These are phyloP conservation scores for Lepeophtheirus nordmannii DNA, from an alignment of 2,888 invertebrate species.

Conservation along the genomic window DNA sequence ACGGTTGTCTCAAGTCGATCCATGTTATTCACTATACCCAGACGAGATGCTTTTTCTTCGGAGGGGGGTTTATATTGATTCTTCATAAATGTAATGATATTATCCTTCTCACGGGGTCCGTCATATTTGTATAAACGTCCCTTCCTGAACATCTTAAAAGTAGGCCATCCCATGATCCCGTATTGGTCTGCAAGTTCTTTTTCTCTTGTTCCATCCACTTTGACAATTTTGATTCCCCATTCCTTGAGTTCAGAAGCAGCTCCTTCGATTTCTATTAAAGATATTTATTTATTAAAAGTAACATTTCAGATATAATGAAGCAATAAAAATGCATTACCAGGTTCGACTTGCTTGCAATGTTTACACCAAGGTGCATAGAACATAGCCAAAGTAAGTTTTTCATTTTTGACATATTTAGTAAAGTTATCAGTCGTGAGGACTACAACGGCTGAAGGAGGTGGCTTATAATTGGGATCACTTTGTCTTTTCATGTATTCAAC, in stretches of 20 bases:
- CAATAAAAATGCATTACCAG: not conserved
- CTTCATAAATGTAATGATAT: conserved; percentile 40
- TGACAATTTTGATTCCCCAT: conserved; percentile 38
- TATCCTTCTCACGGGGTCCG: conserved; percentile 36
- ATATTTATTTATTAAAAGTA: too few relatives aligned
- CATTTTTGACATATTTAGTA: conserved; percentile 34
- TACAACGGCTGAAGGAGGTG: conserved; percentile 40
- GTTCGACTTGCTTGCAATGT: conserved; percentile 31
- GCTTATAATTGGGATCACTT: conserved; percentile 41
- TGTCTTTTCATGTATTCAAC: conserved; percentile 39
- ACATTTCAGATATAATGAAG: too few relatives aligned
- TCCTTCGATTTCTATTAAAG: conserved; percentile 39
- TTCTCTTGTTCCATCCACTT: conserved; percentile 41
- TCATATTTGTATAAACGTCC: conserved; percentile 40
- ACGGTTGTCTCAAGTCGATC: conserved; percentile 37
- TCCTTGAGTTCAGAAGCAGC: conserved; percentile 36
- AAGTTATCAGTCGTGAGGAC: conserved; percentile 39
- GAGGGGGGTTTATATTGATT: conserved; percentile 38
- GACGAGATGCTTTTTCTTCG: conserved; percentile 31
- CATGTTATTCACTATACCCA: conserved; percentile 34
- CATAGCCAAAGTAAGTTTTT: conserved; percentile 39
- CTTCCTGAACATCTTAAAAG: conserved; percentile 37
- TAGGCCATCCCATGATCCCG: conserved; percentile 41
- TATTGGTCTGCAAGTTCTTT: conserved; percentile 38
- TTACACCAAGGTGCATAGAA: conserved; percentile 44